Evolutionary conservation across 2,888 invertebrate genomes (phyloP), one percentile per base, ranked within the genome.

Genomic region (Drosophila leonis): DNA sequence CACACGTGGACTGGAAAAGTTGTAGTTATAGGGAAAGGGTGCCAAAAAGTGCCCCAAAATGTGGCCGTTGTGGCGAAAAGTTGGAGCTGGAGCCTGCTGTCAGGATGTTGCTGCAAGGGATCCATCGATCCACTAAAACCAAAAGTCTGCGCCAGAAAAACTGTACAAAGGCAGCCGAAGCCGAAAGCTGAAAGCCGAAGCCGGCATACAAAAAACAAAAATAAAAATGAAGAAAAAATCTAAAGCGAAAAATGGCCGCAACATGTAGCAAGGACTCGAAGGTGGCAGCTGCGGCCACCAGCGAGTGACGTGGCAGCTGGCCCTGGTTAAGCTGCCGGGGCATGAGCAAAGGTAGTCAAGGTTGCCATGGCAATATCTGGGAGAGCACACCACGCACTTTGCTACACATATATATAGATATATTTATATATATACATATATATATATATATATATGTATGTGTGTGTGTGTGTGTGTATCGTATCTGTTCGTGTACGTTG

Each of bases 101-200:
- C 52, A 67, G 67, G 68, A 59, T 35, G 59, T 35, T 60, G 57
- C 61, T 69, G 65, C 65, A 72, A 68, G 49, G 78, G 78, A 82
- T 82, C 78, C 86, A 86, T 86, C 89, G 86, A 86, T 86, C 90
- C 88, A 90, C 88, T 88, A 88, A 88, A 88, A 86, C 90, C 90
- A 88, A 90, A 88, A 88, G 88, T 89, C 89, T 87, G 85, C 76
- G 60, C 76, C 75, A 77, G 63, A 82, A 78, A 80, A 54, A 85
- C 75, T 72, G 69, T 77, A 77, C 73, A 86, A 83, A 80, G 61
- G 78, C 77, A 81, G 71, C 62, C 78, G 69, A 68, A 61, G 62
- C 54, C 55, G 15, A 56, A 33, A 55, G 63, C 56, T 56, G 59
- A 35, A 42, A 75, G 51, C 63, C 62, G 65, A 66, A 73, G 65